These are phyloP conservation scores for Neosalanx taihuensis DNA, from an alignment of 2,797 vertebrate genomes.

Conservation along the genomic window DNA sequence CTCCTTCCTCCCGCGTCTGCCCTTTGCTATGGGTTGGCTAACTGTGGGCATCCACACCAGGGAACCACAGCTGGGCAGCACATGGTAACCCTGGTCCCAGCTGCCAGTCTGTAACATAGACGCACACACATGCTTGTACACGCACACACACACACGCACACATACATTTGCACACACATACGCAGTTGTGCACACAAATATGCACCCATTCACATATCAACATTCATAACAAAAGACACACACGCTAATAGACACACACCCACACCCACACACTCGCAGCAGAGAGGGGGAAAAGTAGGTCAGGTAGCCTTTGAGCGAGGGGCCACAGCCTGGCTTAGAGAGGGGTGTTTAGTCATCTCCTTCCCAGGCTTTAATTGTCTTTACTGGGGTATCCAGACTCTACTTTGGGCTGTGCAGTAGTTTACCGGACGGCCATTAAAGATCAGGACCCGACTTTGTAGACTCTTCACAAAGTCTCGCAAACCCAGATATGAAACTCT, in stretches of 20 bases:
- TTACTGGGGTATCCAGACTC: not conserved
- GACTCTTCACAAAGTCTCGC: not conserved
- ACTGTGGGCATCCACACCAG: constrained; percentile 13
- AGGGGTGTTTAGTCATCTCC: constrained; percentile 17
- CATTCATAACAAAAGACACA: not conserved
- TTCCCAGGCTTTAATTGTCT: not conserved
- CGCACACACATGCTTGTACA: constrained; percentile 26
- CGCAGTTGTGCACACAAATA: constrained; percentile 13
- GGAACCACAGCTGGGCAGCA: constrained; percentile 63
- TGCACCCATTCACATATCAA: not conserved
- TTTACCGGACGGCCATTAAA: not conserved
- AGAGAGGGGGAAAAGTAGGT: constrained; percentile 62
- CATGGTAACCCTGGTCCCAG: constrained; percentile 29
- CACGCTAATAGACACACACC: constrained; percentile 15
- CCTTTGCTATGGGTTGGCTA: constrained; percentile 21
- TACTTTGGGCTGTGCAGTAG: not conserved
- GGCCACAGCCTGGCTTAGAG: not conserved
- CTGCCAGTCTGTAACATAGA: constrained; percentile 40
- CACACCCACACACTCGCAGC: not conserved
- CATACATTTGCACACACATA: constrained; percentile 2
- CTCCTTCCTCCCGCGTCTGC: not conserved
- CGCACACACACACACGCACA: constrained; percentile 4
- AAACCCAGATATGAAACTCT: not conserved
- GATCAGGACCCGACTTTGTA: not conserved
- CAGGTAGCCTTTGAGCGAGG: constrained; percentile 53